Percentiles rank a stretch among this genome's conserved stretches.
These are phyloP conservation scores for Hoplostethus mediterraneus DNA, from an alignment of 2,797 vertebrate species.

Conservation along the genomic window DNA sequence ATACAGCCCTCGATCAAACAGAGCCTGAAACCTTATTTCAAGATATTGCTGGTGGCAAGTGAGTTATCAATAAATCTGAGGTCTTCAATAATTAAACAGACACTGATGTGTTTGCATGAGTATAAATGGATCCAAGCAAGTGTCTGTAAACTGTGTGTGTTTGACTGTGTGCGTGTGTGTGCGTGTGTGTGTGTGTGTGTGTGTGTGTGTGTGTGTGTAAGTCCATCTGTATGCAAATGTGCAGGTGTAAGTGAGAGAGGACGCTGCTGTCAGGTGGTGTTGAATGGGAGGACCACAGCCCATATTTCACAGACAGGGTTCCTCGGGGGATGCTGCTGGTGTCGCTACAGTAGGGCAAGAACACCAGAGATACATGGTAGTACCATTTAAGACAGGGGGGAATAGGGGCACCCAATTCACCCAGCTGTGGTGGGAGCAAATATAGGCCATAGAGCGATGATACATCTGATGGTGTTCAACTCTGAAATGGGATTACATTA, in stretches of 20 bases:
- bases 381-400: slow-evolving; percentile 29
- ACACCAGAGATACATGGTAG: slow-evolving; percentile 51
- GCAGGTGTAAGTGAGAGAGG: slow-evolving; percentile 19
- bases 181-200: neutral
- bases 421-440: slow-evolving; percentile 6
- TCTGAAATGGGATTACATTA: neutral
- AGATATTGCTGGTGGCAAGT: slow-evolving; percentile 30
- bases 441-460: slow-evolving; percentile 13
- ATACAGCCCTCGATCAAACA: neutral
- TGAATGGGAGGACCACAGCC: slow-evolving; percentile 23
- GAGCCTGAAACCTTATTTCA: slow-evolving; percentile 32
- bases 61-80: slow-evolving; percentile 41
- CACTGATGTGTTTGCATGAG: neutral
- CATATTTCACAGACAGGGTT: slow-evolving; percentile 53
- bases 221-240: neutral
- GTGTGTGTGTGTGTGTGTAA: slow-evolving; percentile 7
- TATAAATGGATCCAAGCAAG: slow-evolving; percentile 33
- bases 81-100: slow-evolving; percentile 63
- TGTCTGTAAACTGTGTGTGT: slow-evolving; percentile 26
- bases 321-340: slow-evolving; percentile 33
- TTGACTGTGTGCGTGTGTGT: neutral
- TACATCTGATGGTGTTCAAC: slow-evolving; percentile 4
- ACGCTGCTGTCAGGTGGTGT: slow-evolving; percentile 32
- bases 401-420: slow-evolving; percentile 26
- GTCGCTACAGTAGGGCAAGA: slow-evolving; percentile 54